Percentiles rank a stretch among this genome's conserved stretches.
Conservation (phyloP, 2,113 vertebrate species). For the Numida meleagris region DNA sequence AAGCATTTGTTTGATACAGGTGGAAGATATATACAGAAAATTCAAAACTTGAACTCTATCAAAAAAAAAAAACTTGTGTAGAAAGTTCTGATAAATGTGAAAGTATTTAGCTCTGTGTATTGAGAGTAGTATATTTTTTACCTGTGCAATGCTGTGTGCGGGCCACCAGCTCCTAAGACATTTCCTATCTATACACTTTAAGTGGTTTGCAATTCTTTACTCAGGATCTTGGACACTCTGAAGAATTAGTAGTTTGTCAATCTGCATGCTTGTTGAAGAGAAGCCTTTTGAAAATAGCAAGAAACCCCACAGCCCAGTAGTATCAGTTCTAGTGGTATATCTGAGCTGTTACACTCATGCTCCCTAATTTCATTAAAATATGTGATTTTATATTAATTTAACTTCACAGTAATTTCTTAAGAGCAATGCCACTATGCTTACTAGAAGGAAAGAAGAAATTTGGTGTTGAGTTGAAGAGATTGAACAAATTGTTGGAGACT, state of each 20-base stretch:
- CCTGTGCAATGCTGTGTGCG: conserved; percentile 81
- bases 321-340: conserved; percentile 60
- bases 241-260: conserved; percentile 63
- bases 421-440: conserved; percentile 5
- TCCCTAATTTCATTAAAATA: conserved; percentile 67
- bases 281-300: conserved; percentile 23
- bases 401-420: conserved; percentile 29
- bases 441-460: background rate
- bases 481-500: accelerated
- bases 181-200: conserved; percentile 74
- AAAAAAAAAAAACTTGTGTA: conserved; percentile 64
- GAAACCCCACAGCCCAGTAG: conserved; percentile 38
- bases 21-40: conserved; percentile 68
- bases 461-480: background rate
- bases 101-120: conserved; percentile 80
- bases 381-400: conserved; percentile 66
- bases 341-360: conserved; percentile 60
- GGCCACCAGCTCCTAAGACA: conserved; percentile 78
- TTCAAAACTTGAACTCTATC: conserved; percentile 75
- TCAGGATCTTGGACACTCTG: conserved; percentile 77
- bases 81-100: conserved; percentile 79
- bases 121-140: conserved; percentile 82
- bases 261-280: conserved; percentile 67
- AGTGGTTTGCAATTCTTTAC: conserved; percentile 77
- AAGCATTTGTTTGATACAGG: conserved; percentile 77